Evolutionary conservation across 2,797 vertebrate species (phyloP).

Genomic region (Enteromius treurensis): DNA sequence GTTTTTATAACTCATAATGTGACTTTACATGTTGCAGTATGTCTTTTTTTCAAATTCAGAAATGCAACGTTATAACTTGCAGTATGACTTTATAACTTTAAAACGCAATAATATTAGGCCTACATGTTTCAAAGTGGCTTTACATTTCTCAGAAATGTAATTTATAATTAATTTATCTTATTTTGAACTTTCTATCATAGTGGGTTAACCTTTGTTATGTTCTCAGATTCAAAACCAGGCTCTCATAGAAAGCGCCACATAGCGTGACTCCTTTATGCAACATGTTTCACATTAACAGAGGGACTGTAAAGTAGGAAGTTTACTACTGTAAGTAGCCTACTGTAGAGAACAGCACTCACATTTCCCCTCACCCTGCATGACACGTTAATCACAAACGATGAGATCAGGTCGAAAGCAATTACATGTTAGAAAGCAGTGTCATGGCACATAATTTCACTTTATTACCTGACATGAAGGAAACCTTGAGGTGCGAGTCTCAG

Average conservation of each 20-base stretch:
- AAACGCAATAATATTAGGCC: background rate
- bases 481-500: conserved; percentile 66
- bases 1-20: background rate
- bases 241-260: background rate
- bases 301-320: conserved; percentile 6
- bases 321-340: background rate
- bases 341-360: conserved; percentile 16
- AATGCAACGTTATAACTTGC: too few relatives aligned
- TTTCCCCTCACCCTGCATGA: conserved; percentile 10
- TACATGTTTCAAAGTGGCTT: background rate
- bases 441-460: conserved; percentile 73
- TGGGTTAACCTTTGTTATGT: background rate
- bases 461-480: conserved; percentile 76
- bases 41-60: background rate
- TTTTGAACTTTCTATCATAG: background rate
- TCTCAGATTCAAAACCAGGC: background rate
- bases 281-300: background rate
- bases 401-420: conserved; percentile 72
- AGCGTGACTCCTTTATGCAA: background rate
- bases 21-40: background rate
- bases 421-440: conserved; percentile 74
- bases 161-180: background rate
- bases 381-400: conserved; percentile 65
- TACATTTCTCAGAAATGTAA: background rate
- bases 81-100: too few relatives aligned